Evolutionary conservation across 2,113 vertebrate genomes (phyloP).

Genomic region (Muscicapa adusta): DNA sequence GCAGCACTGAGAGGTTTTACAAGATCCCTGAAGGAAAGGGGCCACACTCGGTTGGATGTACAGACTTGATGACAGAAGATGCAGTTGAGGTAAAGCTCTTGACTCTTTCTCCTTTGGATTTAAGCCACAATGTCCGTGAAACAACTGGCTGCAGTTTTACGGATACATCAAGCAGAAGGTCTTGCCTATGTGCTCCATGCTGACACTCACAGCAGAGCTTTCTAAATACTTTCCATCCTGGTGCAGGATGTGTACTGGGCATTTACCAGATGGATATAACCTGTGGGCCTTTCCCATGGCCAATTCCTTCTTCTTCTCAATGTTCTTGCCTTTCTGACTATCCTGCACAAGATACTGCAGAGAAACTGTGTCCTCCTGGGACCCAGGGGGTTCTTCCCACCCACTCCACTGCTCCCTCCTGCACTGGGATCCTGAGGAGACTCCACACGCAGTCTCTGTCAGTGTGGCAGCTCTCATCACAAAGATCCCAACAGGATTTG

Average conservation of each 20-base stretch:
- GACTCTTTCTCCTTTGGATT: not conserved
- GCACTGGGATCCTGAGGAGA: not conserved
- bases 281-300: not conserved
- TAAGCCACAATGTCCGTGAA: not conserved
- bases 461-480: not conserved
- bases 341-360: not conserved
- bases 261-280: not conserved
- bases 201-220: not conserved
- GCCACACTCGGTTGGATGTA: slow-evolving; percentile 82
- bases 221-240: fast-evolving
- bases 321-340: not conserved
- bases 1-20: slow-evolving; percentile 53
- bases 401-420: not conserved
- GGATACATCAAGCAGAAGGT: not conserved
- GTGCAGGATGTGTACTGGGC: not conserved
- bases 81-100: slow-evolving; percentile 71
- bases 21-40: slow-evolving; percentile 86
- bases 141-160: not conserved
- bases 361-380: not conserved
- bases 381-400: not conserved
- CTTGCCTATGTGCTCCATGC: not conserved
- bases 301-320: not conserved
- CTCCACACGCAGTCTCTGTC: fast-evolving
- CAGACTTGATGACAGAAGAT: slow-evolving; percentile 88
- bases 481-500: not conserved